These are phyloP conservation scores for Lampris incognitus DNA, from an alignment of 2,113 vertebrate genomes.

Conservation along the genomic window DNA sequence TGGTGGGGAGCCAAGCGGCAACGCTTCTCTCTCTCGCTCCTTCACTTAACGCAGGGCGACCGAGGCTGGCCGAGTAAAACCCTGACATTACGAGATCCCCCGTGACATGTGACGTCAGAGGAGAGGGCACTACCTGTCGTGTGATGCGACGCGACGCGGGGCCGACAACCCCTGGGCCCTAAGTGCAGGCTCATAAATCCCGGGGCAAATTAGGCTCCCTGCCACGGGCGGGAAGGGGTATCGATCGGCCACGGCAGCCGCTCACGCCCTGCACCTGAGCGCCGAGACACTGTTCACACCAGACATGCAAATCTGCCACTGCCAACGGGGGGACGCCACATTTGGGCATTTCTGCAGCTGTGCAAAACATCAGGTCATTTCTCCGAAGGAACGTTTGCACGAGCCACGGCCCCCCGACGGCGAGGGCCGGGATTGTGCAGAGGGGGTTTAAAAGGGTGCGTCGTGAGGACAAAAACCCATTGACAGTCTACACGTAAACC, in stretches of 20 bases:
- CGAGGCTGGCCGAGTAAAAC: slow-evolving; percentile 51
- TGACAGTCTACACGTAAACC: slow-evolving; percentile 28
- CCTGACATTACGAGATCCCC: slow-evolving; percentile 27
- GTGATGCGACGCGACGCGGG: not conserved
- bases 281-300: slow-evolving; percentile 52
- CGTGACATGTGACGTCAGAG: slow-evolving; percentile 26
- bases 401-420: not conserved
- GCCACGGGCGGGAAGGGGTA: slow-evolving; percentile 32
- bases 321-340: slow-evolving; percentile 49
- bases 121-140: not conserved
- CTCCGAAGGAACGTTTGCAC: not conserved
- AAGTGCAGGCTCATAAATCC: slow-evolving; percentile 58
- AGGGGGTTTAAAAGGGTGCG: not conserved
- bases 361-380: not conserved
- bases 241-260: slow-evolving; percentile 38
- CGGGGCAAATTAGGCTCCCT: slow-evolving; percentile 30
- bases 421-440: slow-evolving; percentile 2
- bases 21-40: slow-evolving; percentile 17
- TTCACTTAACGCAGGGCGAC: slow-evolving; percentile 12
- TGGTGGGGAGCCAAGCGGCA: slow-evolving; percentile 59
- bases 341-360: slow-evolving; percentile 2
- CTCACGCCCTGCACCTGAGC: slow-evolving; percentile 23
- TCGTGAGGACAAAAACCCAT: slow-evolving; percentile 27
- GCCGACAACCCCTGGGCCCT: slow-evolving; percentile 8
- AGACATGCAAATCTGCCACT: slow-evolving; percentile 62